A percentile compares a stretch with the other conserved stretches of the same genome.
These are phyloP conservation scores for Andrena minutula DNA, from an alignment of 2,888 invertebrate genomes.

Conservation along the genomic window DNA sequence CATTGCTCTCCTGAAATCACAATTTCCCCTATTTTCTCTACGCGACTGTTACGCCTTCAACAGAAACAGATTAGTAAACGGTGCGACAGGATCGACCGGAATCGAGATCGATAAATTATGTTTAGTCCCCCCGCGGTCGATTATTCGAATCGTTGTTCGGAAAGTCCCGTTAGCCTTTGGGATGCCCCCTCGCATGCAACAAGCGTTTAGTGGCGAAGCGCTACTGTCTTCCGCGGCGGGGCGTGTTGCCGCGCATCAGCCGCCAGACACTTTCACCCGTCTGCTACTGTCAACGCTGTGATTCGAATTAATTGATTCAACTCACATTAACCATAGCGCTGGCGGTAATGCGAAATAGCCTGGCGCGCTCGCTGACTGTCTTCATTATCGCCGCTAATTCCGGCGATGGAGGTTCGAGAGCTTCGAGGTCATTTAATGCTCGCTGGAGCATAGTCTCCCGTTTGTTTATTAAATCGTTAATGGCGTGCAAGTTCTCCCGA, in stretches of 20 bases:
- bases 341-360: constrained; percentile 97
- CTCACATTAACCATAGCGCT: constrained; percentile 98
- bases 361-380: constrained; percentile 96
- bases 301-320: constrained; percentile 62
- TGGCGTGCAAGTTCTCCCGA: constrained; percentile 96
- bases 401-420: constrained; percentile 86
- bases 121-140: not conserved
- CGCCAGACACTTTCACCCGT: constrained; percentile 19
- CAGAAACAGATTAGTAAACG: constrained; percentile 5
- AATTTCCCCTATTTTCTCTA: constrained; percentile 53
- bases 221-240: not conserved
- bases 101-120: not conserved
- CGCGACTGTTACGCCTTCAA: constrained; percentile 20
- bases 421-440: constrained; percentile 92
- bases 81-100: not conserved
- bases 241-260: not conserved
- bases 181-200: not conserved
- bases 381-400: constrained; percentile 92
- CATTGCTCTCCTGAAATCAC: constrained; percentile 92
- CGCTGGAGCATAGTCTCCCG: constrained; percentile 94
- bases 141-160: not conserved
- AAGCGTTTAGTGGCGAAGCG: not conserved
- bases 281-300: constrained; percentile 20
- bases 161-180: not conserved
- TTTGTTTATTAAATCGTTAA: constrained; percentile 95